Evolutionary conservation across 2,888 invertebrate species (phyloP).

Genomic region (Cheilosia variabilis): DNA sequence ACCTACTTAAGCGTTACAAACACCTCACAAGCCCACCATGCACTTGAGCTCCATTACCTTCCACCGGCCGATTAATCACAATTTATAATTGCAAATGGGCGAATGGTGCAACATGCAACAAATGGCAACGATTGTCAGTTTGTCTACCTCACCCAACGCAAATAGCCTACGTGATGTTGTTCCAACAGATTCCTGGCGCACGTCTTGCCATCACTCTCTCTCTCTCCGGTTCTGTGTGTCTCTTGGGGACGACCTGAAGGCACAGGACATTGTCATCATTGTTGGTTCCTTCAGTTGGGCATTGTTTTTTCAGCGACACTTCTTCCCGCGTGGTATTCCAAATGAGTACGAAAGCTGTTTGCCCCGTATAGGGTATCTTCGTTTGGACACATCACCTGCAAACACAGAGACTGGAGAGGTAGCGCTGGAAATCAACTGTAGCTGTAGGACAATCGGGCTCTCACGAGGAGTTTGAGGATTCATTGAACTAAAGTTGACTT

Average conservation of each 20-base stretch:
- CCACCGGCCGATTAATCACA: constrained; percentile 69
- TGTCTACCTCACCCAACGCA: constrained; percentile 50
- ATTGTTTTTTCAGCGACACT: constrained; percentile 64
- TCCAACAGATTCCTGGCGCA: constrained; percentile 60
- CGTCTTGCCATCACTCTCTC: constrained; percentile 46
- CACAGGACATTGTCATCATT: constrained; percentile 57
- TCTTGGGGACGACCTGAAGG: constrained; percentile 28
- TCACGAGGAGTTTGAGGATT: too few species aligned
- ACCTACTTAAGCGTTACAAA: constrained; percentile 42
- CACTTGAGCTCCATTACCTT: constrained; percentile 68
- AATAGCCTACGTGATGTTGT: constrained; percentile 73
- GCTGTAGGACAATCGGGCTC: background rate
- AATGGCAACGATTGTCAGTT: constrained; percentile 49
- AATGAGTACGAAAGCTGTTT: constrained; percentile 18
- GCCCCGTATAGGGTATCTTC: background rate
- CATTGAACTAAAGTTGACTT: too few species aligned
- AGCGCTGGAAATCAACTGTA: background rate
- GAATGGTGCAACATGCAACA: constrained; percentile 66
- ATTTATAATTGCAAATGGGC: constrained; percentile 72
- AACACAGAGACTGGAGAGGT: background rate
- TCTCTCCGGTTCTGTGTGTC: background rate
- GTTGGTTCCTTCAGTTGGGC: constrained; percentile 43
- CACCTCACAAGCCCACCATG: constrained; percentile 32
- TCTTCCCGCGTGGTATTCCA: constrained; percentile 43
- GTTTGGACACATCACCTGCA: background rate